Evolutionary conservation across 2,113 vertebrate species (phyloP), one percentile per base, ranked within the genome.

Genomic region (Isichthys henryi): DNA sequence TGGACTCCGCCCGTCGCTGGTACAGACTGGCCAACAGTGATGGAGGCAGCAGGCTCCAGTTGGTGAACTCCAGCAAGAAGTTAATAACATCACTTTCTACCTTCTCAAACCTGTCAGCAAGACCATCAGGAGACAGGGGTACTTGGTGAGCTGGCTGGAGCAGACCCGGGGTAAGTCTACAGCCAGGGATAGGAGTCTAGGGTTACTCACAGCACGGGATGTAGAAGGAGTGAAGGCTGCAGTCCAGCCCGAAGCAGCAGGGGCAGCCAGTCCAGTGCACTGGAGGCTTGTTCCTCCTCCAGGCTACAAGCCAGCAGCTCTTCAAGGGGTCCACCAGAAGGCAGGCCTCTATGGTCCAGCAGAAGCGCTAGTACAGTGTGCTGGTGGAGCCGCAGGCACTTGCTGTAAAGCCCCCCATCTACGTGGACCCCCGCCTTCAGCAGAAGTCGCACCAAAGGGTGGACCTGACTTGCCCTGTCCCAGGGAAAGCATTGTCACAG

Each of bases 171-270:
- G 23, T 66, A 66, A 66, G 0, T 66, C 23, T 31, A 8, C 86
- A 58, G 49, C n/a, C 50, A 56, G 48, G n/a, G 49, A 50, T 21
- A 39, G 19, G 87, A 23, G 56, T 27, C 7, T 9, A 46, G 17
- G 53, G 52, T 8, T 56, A 89, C 97, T 96, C 93, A 99, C 97
- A 97, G 96, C 89, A 91, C 87, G 15, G 87, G 91, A 86, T 92
- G 89, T 8, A 98, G 94, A 46, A 99, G 94, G 27, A 95, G 90
- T 66, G 95, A 15, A 0, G 98, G 97, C 53, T 98, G 93, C 89
- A 99, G 95, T 82, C 97, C 98, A 3, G 97, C 96, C 90, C 96
- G 93, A 4, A 99, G 94, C 11, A 99, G 94, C 89, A 93, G 92
- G 31, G 98, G 97, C 90, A 99, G 94, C 98, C 98, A 99, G 43